Conservation (phyloP, 2,888 invertebrate species). For the Actias luna region DNA sequence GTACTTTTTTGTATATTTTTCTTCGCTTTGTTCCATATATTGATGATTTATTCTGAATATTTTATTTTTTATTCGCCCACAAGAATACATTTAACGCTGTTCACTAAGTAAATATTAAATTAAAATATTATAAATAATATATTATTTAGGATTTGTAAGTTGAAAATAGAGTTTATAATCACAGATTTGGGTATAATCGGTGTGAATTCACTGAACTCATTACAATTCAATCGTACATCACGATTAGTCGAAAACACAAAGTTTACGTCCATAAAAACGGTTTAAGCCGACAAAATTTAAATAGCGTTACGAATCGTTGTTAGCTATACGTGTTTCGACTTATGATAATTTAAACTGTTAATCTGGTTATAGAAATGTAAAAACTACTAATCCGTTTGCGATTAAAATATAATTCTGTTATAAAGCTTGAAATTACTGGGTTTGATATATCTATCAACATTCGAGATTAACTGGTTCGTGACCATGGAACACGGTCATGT, state of each 20-base stretch:
- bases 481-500: too few relatives aligned
- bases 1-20: too few relatives aligned
- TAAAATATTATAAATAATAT: neutral
- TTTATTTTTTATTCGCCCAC: neutral
- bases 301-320: constrained; percentile 12
- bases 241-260: constrained; percentile 11
- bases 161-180: too few relatives aligned
- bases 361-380: neutral
- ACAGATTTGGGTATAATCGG: neutral
- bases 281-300: constrained; percentile 10
- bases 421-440: neutral
- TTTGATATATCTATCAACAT: too few relatives aligned
- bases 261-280: constrained; percentile 6
- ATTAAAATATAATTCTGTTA: neutral
- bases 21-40: neutral
- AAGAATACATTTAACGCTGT: neutral
- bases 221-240: constrained; percentile 10
- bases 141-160: too few relatives aligned
- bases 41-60: neutral
- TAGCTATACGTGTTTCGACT: constrained; percentile 14
- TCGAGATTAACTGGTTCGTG: too few relatives aligned
- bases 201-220: constrained; percentile 3
- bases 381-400: neutral
- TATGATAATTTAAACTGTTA: neutral
- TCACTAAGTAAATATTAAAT: neutral